Conservation (phyloP, 30 jellyfish, hydroid and myxozoan species). For the Aurelia coerulea region DNA sequence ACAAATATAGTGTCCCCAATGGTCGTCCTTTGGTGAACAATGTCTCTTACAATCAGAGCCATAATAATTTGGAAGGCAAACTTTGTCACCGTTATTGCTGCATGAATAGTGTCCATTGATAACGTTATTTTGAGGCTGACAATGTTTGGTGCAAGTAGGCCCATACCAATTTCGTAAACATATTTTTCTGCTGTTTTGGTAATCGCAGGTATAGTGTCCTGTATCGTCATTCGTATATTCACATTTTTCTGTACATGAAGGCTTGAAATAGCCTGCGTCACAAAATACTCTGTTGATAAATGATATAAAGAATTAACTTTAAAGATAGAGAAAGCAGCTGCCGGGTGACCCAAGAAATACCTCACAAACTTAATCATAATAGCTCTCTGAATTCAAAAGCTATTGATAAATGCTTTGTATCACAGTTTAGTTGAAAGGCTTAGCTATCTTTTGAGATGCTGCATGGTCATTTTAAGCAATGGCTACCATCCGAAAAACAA, state of each 20-base stretch:
- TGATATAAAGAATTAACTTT: background rate
- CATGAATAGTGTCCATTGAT: constrained; percentile 27
- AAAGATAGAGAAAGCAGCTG: too few relatives aligned
- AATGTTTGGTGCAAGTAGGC: constrained; percentile 4
- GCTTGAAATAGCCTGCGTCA: constrained; percentile 59
- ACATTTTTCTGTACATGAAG: constrained; percentile 56
- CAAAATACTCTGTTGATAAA: constrained; percentile 39
- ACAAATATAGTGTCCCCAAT: constrained; percentile 16
- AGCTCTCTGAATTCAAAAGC: too few relatives aligned
- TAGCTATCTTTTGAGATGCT: too few relatives aligned
- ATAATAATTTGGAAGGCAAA: constrained; percentile 56
- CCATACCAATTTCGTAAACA: constrained; percentile 46
- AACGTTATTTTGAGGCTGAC: constrained; percentile 1
- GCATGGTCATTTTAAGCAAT: too few relatives aligned
- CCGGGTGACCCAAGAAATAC: too few relatives aligned
- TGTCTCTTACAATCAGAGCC: constrained; percentile 37
- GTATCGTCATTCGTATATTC: constrained; percentile 21
- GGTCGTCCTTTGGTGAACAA: constrained; percentile 12
- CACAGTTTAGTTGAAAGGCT: too few relatives aligned
- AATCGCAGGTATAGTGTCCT: constrained; percentile 71
- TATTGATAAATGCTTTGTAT: too few relatives aligned
- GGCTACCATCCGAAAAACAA: too few relatives aligned
- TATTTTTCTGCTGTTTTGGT: constrained; percentile 41
- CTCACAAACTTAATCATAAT: too few relatives aligned
- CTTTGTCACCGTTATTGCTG: constrained; percentile 20